Evolutionary conservation across 2,113 vertebrate genomes (phyloP).

Genomic region (Argyrosomus japonicus): DNA sequence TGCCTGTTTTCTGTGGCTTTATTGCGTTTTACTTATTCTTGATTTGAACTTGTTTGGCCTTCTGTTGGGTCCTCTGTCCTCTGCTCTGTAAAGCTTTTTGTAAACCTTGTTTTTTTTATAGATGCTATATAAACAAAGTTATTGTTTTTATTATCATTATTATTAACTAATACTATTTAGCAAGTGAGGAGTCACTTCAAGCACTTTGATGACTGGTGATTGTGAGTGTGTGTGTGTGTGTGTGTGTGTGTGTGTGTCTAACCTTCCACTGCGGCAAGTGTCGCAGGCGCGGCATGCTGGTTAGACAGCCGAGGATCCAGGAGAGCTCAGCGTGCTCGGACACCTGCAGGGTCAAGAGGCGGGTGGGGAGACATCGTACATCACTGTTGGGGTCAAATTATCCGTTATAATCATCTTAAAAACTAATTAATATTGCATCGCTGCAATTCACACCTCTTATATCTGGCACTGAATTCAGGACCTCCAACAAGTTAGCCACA

Average conservation of each 20-base stretch:
- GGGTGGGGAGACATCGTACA: background rate
- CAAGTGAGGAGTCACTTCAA: too few species aligned
- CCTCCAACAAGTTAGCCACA: background rate
- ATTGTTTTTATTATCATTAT: too few species aligned
- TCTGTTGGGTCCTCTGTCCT: too few species aligned
- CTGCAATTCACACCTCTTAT: background rate
- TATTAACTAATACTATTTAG: background rate
- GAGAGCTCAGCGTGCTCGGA: slow-evolving; percentile 91
- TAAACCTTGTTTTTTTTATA: too few species aligned
- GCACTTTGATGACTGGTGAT: background rate
- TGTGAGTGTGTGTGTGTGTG: background rate
- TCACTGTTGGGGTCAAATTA: background rate
- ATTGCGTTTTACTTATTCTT: too few species aligned
- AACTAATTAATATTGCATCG: background rate
- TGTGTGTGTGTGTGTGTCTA: background rate
- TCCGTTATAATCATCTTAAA: background rate
- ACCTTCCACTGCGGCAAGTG: slow-evolving; percentile 98
- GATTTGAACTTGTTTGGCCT: too few species aligned
- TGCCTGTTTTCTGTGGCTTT: too few species aligned
- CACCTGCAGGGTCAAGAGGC: slow-evolving; percentile 80
- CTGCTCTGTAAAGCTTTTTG: too few species aligned
- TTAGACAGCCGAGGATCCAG: slow-evolving; percentile 95
- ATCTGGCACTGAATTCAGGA: background rate
- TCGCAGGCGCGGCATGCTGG: slow-evolving; percentile 90
- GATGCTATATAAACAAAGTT: too few species aligned